Evolutionary conservation across 2,797 vertebrate genomes (phyloP).

Genomic region (Spondyliosoma cantharus): DNA sequence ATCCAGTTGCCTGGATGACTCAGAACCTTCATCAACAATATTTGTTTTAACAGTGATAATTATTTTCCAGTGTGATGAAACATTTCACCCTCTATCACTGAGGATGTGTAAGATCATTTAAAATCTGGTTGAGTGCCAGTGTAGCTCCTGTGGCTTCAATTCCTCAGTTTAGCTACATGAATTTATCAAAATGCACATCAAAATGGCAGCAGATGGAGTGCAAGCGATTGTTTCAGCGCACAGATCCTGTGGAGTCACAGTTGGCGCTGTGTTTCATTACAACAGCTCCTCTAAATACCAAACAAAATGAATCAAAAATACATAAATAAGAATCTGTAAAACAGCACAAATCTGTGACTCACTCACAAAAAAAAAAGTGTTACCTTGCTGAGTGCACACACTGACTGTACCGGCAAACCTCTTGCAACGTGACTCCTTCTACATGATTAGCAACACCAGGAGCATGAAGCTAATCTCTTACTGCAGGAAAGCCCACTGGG

Average conservation of each 20-base stretch:
- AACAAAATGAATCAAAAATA: background rate
- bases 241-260: background rate
- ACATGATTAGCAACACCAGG: slow-evolving; percentile 73
- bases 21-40: no score
- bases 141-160: slow-evolving; percentile 1
- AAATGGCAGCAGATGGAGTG: slow-evolving; percentile 9
- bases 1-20: no score
- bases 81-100: background rate
- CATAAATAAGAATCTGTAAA: background rate
- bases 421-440: slow-evolving; percentile 73
- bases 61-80: slow-evolving; percentile 14
- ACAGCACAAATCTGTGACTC: slow-evolving; percentile 11
- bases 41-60: background rate
- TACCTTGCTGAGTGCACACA: slow-evolving; percentile 37
- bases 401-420: slow-evolving; percentile 41
- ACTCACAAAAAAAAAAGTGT: slow-evolving; percentile 1
- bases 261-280: background rate
- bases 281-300: background rate
- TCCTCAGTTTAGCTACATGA: background rate
- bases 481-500: slow-evolving; percentile 71
- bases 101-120: background rate
- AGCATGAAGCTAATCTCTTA: slow-evolving; percentile 77
- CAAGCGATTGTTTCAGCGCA: background rate
- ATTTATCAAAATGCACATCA: slow-evolving; percentile 20
- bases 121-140: slow-evolving; percentile 1